Evolutionary conservation across 2,113 vertebrate species (phyloP).

Genomic region (Atherinomorus stipes): DNA sequence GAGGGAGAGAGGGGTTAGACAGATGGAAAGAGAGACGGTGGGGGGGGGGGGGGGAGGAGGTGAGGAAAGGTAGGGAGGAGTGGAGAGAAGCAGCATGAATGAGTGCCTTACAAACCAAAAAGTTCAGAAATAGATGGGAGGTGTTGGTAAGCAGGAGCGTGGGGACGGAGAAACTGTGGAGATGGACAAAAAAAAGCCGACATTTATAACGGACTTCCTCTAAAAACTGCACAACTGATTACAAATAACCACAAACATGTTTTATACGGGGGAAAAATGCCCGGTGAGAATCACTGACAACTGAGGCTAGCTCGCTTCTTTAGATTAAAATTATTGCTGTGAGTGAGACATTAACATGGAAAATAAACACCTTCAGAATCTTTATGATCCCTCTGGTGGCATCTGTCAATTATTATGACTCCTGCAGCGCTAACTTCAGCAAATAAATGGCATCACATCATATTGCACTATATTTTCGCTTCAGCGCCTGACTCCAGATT

Average conservation of each 20-base stretch:
- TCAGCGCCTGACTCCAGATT: neutral
- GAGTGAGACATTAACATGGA: neutral
- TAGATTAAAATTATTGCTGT: no score
- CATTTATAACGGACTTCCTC: constrained; percentile 8
- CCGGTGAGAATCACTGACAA: neutral
- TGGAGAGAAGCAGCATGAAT: constrained; percentile 16
- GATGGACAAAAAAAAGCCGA: neutral
- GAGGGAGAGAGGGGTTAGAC: constrained; percentile 3
- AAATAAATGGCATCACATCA: neutral
- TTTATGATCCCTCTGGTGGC: neutral
- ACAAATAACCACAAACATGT: neutral
- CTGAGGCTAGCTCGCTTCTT: neutral
- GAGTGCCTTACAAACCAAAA: constrained; percentile 19
- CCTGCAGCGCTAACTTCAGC: neutral
- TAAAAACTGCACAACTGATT: constrained; percentile 11
- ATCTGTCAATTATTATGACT: neutral
- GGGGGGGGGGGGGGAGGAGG: neutral
- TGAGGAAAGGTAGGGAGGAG: constrained; percentile 38
- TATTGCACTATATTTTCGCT: neutral
- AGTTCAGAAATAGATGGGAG: constrained; percentile 16
- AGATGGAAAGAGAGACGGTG: constrained; percentile 19
- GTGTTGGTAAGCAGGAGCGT: neutral
- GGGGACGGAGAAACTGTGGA: neutral
- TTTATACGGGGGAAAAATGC: neutral
- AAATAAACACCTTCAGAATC: no score